phyloP scores from a whole-genome alignment of 2,113 vertebrate species.

The Leptocoma aspasia region DNA sequence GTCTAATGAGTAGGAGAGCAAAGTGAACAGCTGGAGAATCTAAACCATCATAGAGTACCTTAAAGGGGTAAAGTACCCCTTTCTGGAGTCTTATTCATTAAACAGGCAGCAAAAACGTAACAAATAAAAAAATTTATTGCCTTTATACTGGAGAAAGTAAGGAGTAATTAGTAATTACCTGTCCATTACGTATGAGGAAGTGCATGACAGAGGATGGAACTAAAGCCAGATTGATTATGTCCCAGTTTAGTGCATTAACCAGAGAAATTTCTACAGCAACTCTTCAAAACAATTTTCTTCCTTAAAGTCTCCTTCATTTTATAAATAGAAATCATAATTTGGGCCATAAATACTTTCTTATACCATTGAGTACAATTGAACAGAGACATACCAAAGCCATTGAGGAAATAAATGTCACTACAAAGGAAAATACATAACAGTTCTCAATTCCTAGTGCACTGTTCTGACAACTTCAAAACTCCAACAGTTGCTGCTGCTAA shows the following conservation, averaged over 20 bases:
- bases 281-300: background rate
- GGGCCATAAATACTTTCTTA: background rate
- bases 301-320: background rate
- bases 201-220: background rate
- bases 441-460: background rate
- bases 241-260: background rate
- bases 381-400: background rate
- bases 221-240: background rate
- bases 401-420: background rate
- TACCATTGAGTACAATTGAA: background rate
- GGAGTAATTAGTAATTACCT: background rate
- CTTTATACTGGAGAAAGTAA: background rate
- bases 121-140: background rate
- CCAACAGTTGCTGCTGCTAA: background rate
- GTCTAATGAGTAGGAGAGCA: background rate
- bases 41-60: background rate
- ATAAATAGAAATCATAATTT: background rate
- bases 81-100: background rate
- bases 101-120: background rate
- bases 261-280: background rate
- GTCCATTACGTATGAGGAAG: background rate
- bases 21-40: background rate
- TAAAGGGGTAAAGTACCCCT: background rate
- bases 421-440: background rate
- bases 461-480: background rate